These are phyloP conservation scores for Cyaniris semiargus DNA, from an alignment of 2,888 invertebrate genomes.

Conservation along the genomic window DNA sequence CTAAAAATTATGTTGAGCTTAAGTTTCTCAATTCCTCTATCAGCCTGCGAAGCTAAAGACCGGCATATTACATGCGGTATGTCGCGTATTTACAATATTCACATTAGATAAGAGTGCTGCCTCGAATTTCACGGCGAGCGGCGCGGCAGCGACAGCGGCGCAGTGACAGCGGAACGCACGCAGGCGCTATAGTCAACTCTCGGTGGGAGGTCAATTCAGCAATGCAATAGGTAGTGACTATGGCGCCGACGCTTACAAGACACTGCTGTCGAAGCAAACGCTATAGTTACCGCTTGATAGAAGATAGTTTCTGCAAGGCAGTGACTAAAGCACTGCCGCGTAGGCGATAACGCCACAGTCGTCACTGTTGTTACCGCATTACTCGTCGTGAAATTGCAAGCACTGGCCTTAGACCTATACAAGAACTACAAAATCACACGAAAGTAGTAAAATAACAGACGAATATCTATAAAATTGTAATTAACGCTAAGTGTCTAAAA, in stretches of 20 bases:
- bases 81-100: constrained; percentile 56
- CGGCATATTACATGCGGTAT: constrained; percentile 49
- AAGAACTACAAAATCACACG: constrained; percentile 28
- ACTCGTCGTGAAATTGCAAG: not conserved
- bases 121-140: not conserved
- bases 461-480: constrained; percentile 29
- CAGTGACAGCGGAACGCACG: not conserved
- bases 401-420: not conserved
- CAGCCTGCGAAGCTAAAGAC: constrained; percentile 65
- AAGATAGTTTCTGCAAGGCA: no score
- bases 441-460: constrained; percentile 22
- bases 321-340: no score
- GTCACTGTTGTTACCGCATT: not conserved
- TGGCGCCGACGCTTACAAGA: no score
- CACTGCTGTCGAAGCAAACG: no score
- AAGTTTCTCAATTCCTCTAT: constrained; percentile 76
- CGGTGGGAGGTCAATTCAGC: not conserved
- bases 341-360: no score
- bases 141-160: not conserved
- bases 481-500: constrained; percentile 22
- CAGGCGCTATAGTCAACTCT: not conserved
- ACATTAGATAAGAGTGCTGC: constrained; percentile 37
- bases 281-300: no score
- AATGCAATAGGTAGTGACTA: no score
- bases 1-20: constrained; percentile 73